Conservation (phyloP, 2,888 invertebrate genomes). For the Plagodis pulveraria region DNA sequence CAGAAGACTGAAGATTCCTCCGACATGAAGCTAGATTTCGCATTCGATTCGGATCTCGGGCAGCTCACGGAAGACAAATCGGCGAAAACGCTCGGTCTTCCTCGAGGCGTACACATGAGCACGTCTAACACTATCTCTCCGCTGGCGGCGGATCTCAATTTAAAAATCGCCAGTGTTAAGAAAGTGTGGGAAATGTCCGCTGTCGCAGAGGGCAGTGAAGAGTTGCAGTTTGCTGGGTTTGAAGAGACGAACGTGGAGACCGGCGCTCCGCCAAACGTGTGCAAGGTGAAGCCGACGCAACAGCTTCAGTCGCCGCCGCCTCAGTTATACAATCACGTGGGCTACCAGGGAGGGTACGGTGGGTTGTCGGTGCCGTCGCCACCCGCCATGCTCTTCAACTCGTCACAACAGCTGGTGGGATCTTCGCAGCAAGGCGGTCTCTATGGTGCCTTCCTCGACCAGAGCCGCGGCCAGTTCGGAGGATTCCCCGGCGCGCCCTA, state of each 20-base stretch:
- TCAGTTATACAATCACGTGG: constrained; percentile 87
- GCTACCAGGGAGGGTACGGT: constrained; percentile 91
- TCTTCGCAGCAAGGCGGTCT: constrained; percentile 89
- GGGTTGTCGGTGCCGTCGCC: constrained; percentile 94
- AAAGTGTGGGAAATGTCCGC: constrained; percentile 94
- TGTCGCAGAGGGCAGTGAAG: constrained; percentile 86
- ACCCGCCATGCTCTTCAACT: constrained; percentile 93
- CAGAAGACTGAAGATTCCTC: constrained; percentile 90
- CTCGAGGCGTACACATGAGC: constrained; percentile 87
- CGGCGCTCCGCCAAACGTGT: constrained; percentile 88
- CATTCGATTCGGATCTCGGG: constrained; percentile 93
- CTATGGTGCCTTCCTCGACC: constrained; percentile 92
- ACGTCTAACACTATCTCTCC: constrained; percentile 90
- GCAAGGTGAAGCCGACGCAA: constrained; percentile 94
- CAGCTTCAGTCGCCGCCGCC: constrained; percentile 90
- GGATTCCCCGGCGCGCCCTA: constrained; percentile 90
- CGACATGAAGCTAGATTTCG: constrained; percentile 96
- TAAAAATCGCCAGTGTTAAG: constrained; percentile 97
- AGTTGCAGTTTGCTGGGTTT: constrained; percentile 73
- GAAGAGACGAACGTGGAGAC: constrained; percentile 76
- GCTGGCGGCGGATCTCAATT: constrained; percentile 95
- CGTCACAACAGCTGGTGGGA: constrained; percentile 86
- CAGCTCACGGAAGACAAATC: constrained; percentile 90
- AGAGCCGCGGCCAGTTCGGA: constrained; percentile 92
- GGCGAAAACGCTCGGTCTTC: constrained; percentile 75